These are phyloP conservation scores for Atrichornis clamosus DNA, from an alignment of 2,113 vertebrate species.

Conservation along the genomic window DNA sequence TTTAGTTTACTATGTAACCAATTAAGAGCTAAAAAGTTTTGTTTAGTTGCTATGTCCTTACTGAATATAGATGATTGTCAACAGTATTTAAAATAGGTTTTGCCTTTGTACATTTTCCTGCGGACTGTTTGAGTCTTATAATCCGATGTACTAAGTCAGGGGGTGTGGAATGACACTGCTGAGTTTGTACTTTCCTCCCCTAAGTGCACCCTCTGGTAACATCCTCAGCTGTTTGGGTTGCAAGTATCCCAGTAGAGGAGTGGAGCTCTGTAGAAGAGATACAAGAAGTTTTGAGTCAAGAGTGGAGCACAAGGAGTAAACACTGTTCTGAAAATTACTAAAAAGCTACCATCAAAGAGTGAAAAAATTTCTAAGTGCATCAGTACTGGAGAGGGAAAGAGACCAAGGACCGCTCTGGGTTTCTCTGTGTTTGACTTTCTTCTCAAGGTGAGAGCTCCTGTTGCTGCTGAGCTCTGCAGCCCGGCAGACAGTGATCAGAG, in stretches of 20 bases:
- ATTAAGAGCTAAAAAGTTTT: not conserved
- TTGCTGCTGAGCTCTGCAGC: not conserved
- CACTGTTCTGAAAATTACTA: not conserved
- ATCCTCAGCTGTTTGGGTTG: not conserved
- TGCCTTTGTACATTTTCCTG: not conserved
- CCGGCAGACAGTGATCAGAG: not conserved
- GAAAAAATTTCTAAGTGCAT: not conserved
- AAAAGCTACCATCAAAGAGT: not conserved
- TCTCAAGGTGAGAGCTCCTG: not conserved
- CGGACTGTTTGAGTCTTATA: not conserved
- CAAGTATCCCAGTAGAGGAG: not conserved
- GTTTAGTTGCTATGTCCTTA: not conserved
- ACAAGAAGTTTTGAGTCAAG: not conserved
- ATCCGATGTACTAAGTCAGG: fast-evolving
- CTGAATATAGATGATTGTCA: not conserved
- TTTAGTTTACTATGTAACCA: not conserved
- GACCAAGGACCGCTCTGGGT: fast-evolving
- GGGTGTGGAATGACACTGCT: fast-evolving
- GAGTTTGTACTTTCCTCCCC: not conserved
- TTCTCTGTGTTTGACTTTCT: not conserved
- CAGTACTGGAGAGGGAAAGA: not conserved
- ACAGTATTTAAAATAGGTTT: not conserved
- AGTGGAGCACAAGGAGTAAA: not conserved
- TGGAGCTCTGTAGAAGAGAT: not conserved
- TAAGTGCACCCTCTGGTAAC: not conserved